Evolutionary conservation across 2,113 vertebrate species (phyloP), one percentile per base, ranked within the genome.

Genomic region (Willisornis vidua): DNA sequence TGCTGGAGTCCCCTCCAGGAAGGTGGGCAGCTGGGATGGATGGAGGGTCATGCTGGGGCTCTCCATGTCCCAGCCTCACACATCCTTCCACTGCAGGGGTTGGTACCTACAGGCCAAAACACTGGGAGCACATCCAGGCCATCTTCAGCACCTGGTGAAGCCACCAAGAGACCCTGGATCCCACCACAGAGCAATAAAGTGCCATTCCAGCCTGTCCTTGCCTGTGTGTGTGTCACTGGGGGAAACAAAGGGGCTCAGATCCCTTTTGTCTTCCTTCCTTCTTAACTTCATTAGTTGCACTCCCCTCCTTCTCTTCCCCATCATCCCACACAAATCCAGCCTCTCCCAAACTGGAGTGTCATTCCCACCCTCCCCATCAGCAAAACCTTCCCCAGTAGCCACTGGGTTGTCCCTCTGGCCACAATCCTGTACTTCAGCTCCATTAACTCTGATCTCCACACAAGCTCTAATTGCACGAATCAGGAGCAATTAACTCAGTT

Each of bases 61-160:
- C 5, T 8, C 5, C 3, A 3, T 1, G 8, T 14, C 25, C 29
- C 13, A 1, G 4, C 28, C 26, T 79, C 63, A 35, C 43, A 8
- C 6, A 1, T 61, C 25, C 7, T 26, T 59, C 20, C 3, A 2
- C 37, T 3, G 0, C 91, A 98, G 98, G 98, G 22, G 96, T 98
- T 1, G 77, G 85, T 2, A 75, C 43, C 25, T 98, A 98, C 48
- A 10, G 70, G 11, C 98, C 97, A 1, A 22, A 58, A 24, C 14
- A 15, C 22, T 8, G 65, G 1, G 97, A 97, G 73, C 89, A 97
- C n/a, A 93, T 98, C 91, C 14, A 35, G 29, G 97, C 98, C 3
- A 5, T 94, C n/a, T 98, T 98, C 90, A 98, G 94, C 17, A 94
- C 19, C 29, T 98, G 97, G 87, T 97, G 90, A 97, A 2, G 8